A percentile compares a stretch with the other conserved stretches of the same genome.
Evolutionary conservation across 1,140 invertebrate genomes (phyloP).

Genomic region (Euglossa dilemma): DNA sequence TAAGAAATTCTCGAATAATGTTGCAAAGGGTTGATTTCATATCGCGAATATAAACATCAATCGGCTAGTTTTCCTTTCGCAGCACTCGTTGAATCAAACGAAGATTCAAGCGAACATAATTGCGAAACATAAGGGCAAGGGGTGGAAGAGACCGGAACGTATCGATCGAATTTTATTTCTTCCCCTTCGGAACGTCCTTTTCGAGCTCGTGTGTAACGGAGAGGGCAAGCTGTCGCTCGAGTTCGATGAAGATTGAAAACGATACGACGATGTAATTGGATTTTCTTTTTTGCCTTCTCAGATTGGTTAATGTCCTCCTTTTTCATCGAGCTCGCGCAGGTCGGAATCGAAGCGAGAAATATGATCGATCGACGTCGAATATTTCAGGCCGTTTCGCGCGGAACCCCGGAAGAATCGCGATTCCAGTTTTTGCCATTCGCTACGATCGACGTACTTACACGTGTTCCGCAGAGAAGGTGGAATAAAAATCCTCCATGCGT

Average conservation of each 20-base stretch:
- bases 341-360: conserved; percentile 11
- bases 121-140: neutral
- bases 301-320: neutral
- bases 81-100: neutral
- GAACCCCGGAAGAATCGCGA: neutral
- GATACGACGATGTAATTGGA: conserved; percentile 16
- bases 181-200: neutral
- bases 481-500: neutral
- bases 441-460: neutral
- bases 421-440: neutral
- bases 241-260: conserved; percentile 24
- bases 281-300: neutral
- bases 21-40: too few species aligned
- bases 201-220: too few species aligned
- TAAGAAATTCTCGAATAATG: too few species aligned
- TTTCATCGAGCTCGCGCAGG: neutral
- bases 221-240: neutral
- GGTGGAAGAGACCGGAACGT: neutral
- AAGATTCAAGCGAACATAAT: neutral
- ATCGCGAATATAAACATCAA: too few species aligned
- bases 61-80: too few species aligned
- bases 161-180: neutral
- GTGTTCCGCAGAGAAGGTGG: neutral
- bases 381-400: neutral
- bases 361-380: conserved; percentile 15